Base-by-base conservation (phyloP, 2,797 vertebrate genomes). In the Enteromius viviparus region DNA sequence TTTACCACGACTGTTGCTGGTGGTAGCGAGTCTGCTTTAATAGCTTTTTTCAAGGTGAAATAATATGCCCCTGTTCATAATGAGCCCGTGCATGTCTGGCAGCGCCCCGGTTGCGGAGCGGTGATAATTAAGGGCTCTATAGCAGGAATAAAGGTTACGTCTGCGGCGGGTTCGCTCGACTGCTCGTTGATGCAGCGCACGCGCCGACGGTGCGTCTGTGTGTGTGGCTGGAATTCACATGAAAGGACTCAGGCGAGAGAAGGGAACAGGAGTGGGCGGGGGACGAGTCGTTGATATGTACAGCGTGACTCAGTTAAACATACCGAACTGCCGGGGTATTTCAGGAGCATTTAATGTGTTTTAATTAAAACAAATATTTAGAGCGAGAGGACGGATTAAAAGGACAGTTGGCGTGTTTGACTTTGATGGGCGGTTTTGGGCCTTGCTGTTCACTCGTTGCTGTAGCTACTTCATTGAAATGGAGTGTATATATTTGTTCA, bases 151-250 rank as follows among this genome's bases (percentile, higher is more conserved):
- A 89, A 89, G 87, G 87, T 87, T 86, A 89, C 47, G 82, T 84
- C 81, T 76, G 66, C 66, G 53, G 62, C 45, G 64, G 65, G 68
- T 69, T 76, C 69, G 75, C 82, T 68, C 82, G 69, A 72, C 83
- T 88, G 86, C 87, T 91, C 87, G 51, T 83, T 81, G 75, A 89
- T 91, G 89, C 88, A 68, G 66, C 11, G 84, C 90, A 91, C 89
- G 89, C 80, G 85, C 81, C 84, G 82, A 78, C 77, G 21, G 62
- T 79, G 77, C 32, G 60, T 78, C 85, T 83, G 87, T 86, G 76
- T 87, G 84, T 90, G 90, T 89, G 90, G 86, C 85, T 87, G 74
- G 88, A 91, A 91, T 91, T 87, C 86, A 88, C 87, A 90, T 91
- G 82, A 89, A 87, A 84, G 83, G 68, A 74, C 80, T 53, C 51